A percentile compares a stretch with the other conserved stretches of the same genome.
Conservation (phyloP, 2,797 vertebrate species). For the Naso thynnoides region DNA sequence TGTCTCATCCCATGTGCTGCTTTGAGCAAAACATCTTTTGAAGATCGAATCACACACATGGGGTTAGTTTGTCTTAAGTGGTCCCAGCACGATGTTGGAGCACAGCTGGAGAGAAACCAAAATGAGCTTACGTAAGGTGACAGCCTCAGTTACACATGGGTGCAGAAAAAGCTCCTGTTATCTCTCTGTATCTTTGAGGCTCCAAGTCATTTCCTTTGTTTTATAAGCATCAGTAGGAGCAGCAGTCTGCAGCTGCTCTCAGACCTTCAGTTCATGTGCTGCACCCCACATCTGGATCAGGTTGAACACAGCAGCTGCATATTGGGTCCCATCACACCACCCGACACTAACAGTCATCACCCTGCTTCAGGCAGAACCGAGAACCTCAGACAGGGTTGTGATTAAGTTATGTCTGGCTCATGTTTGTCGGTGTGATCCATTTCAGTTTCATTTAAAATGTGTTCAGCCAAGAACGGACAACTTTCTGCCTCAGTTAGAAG, state of each 20-base stretch:
- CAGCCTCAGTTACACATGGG: background rate
- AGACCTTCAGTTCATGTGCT: background rate
- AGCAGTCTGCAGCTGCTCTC: slow-evolving; percentile 44
- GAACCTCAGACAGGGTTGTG: background rate
- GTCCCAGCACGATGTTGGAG: slow-evolving; percentile 30
- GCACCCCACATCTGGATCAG: slow-evolving; percentile 46
- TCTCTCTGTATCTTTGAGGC: background rate
- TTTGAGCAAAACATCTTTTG: slow-evolving; percentile 13
- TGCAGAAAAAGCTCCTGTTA: too few relatives aligned
- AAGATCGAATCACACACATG: too few relatives aligned
- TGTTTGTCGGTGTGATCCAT: background rate
- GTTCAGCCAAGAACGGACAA: background rate
- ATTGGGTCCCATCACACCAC: background rate
- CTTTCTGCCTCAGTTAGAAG: too few relatives aligned
- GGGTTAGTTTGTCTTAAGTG: background rate
- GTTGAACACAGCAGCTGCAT: slow-evolving; percentile 1
- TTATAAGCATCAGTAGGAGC: slow-evolving; percentile 21
- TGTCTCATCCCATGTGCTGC: background rate
- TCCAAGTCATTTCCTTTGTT: slow-evolving; percentile 55
- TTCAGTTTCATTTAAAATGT: background rate
- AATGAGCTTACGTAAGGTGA: slow-evolving; percentile 14
- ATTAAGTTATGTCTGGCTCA: background rate
- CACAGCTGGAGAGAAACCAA: slow-evolving; percentile 7
- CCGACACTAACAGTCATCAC: background rate
- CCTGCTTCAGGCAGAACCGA: background rate